Base-by-base conservation (phyloP, 2,113 vertebrate species). In the Phrynosoma blainvillii region DNA sequence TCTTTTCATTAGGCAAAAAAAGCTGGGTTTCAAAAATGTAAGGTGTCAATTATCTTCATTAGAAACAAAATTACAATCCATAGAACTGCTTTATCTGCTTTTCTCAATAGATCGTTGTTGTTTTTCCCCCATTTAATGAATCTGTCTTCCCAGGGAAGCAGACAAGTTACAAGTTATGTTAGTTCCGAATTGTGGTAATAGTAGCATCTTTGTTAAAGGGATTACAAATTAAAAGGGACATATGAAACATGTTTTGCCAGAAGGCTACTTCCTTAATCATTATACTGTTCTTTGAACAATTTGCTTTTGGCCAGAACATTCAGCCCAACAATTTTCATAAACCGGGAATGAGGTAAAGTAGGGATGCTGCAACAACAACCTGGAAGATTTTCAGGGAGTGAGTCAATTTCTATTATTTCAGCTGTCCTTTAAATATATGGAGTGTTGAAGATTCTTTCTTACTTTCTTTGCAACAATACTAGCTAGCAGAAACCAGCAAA, bases 141-240 rank as follows among this genome's bases (percentile, higher is more conserved):
- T 4, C 20, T 8, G 27, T 32, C 27, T 89, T 32, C 70, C 52
- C 6, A 82, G 0, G 18, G 2, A 2, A 0, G 89, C 0, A 85
- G 75, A 90, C 84, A 0, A 42, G 36, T 65, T 0, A 90, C 84
- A 0, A 42, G 36, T 65, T 0, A 6, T 89, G 54, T 3, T 74
- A 20, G 8, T 66, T 0, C 74, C 79, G 82, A 27, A 1, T 42
- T 30, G 92, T 83, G 87, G 59, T 78, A 85, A 71, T 10, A 59
- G 66, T 13, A 87, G 27, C 30, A 85, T 32, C 25, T 91, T 86
- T 88, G 89, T 27, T 75, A 86, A 71, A 70, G 12, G 3, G 75
- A 86, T 65, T 13, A 32, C 5, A 83, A 77, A 47, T 89, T 82
- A 52, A 78, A 78, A 25, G 25, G 47, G 76, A 78, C 47, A 78